phyloP scores from a whole-genome alignment of 2,113 vertebrate genomes.

The Ophiodon elongatus region DNA sequence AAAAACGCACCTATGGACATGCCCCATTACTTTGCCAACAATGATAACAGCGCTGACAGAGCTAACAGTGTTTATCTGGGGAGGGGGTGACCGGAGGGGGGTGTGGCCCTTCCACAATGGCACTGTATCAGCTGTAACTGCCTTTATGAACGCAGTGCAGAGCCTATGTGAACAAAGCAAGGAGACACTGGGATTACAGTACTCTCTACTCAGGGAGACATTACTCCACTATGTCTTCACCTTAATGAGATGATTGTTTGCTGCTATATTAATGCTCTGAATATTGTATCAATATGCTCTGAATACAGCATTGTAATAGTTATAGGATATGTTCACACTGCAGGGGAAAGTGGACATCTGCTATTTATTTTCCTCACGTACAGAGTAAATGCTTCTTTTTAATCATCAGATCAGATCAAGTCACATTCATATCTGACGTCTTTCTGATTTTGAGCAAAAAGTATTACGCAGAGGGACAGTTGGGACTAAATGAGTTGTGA shows the following conservation, averaged over 20 bases:
- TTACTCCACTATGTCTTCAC: background rate
- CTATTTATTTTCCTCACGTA: background rate
- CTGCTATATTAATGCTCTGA: background rate
- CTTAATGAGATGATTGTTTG: background rate
- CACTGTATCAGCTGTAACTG: background rate
- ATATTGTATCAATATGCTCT: background rate
- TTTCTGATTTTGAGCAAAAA: background rate
- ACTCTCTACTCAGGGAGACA: no score
- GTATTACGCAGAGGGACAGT: constrained; percentile 1
- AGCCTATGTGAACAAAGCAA: background rate
- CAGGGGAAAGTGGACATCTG: background rate
- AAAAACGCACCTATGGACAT: no score
- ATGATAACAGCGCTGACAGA: background rate
- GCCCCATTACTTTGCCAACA: no score
- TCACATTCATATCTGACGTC: background rate
- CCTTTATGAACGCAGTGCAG: background rate
- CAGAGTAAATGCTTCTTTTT: no score
- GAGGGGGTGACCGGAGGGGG: no score
- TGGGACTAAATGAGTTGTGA: background rate
- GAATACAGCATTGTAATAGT: background rate
- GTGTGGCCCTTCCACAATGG: background rate
- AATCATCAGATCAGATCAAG: background rate
- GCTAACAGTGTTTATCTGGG: background rate
- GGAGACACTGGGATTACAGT: background rate
- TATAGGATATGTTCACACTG: background rate